Conservation (phyloP, 2,888 invertebrate genomes). For the Epicampocera succincta region DNA sequence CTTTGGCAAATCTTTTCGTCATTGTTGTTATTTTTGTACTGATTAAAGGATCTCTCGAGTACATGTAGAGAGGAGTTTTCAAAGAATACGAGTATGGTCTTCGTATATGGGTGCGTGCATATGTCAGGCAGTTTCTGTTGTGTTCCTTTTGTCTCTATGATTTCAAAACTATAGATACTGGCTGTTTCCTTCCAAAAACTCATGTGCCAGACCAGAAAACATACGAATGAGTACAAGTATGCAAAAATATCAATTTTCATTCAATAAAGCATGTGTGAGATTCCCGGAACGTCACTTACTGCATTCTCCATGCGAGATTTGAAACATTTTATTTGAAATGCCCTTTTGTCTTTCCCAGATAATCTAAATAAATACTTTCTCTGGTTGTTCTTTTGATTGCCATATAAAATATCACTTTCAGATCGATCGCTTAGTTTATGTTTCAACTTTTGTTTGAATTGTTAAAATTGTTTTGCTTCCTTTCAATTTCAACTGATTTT, state of each 20-base stretch:
- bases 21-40: slow-evolving; percentile 18
- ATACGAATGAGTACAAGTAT: slow-evolving; percentile 1
- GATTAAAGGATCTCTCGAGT: slow-evolving; percentile 42
- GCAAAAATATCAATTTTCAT: slow-evolving; percentile 65
- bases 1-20: slow-evolving; percentile 56
- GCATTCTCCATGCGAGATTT: too few species aligned
- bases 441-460: slow-evolving; percentile 26
- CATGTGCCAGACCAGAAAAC: slow-evolving; percentile 59
- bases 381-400: slow-evolving; percentile 48
- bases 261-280: slow-evolving; percentile 35
- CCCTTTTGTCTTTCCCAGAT: slow-evolving; percentile 22
- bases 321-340: slow-evolving; percentile 42
- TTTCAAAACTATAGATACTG: slow-evolving; percentile 36
- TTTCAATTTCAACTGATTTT: slow-evolving; percentile 50
- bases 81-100: background rate
- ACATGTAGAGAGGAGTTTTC: background rate
- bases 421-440: slow-evolving; percentile 37
- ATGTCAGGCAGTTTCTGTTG: slow-evolving; percentile 22
- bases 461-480: slow-evolving; percentile 37
- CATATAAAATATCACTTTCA: slow-evolving; percentile 59
- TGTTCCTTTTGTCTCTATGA: slow-evolving; percentile 8
- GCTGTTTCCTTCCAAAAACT: slow-evolving; percentile 32
- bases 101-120: slow-evolving; percentile 52
- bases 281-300: slow-evolving; percentile 7
- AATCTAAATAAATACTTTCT: slow-evolving; percentile 37